phyloP scores from a whole-genome alignment of 1,140 invertebrate genomes.

The Meloidogyne exigua region DNA sequence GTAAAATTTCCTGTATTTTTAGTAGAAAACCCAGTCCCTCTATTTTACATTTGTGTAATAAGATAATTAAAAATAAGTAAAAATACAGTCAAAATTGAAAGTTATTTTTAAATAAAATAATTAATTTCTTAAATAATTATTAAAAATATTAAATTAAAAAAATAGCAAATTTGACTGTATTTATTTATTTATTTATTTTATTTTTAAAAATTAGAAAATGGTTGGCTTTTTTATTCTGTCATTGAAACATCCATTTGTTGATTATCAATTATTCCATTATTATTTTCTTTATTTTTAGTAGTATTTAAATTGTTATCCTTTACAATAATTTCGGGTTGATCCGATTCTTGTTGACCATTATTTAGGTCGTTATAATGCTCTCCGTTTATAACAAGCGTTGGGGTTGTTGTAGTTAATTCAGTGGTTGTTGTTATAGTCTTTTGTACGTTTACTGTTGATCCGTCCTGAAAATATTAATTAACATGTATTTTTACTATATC shows the following conservation, averaged over 20 bases:
- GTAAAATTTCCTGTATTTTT: no score
- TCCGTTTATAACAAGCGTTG: background rate
- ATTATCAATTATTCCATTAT: constrained; percentile 10
- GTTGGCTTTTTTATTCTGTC: background rate
- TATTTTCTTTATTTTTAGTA: constrained; percentile 3
- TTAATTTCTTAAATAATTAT: no score
- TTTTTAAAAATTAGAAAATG: no score
- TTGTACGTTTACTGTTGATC: background rate
- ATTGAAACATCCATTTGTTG: constrained; percentile 23
- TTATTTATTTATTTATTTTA: background rate
- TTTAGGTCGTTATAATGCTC: background rate
- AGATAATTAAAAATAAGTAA: no score
- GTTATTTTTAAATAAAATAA: no score
- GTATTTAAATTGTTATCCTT: background rate
- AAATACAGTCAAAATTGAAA: no score
- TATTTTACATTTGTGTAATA: no score
- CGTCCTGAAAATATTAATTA: background rate
- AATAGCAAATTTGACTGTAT: background rate
- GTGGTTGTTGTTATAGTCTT: constrained; percentile 11
- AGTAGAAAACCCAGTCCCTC: background rate
- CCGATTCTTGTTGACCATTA: background rate
- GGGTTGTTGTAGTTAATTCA: background rate
- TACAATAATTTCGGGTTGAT: no score
- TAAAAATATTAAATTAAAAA: background rate
- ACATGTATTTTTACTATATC: background rate